Conservation (phyloP, 2,888 invertebrate genomes). For the Diaperis boleti region DNA sequence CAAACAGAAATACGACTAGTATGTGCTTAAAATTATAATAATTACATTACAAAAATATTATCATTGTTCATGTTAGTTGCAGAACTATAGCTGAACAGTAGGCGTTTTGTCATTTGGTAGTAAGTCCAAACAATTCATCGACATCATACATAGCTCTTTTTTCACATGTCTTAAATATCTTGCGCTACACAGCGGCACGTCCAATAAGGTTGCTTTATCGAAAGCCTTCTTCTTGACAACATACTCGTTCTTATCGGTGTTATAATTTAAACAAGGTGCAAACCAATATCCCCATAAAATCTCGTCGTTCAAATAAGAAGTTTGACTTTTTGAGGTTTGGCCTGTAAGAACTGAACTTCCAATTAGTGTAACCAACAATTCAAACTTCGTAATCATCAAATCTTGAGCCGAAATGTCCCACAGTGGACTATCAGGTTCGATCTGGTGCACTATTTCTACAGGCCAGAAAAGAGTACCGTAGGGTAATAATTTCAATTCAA, state of each 20-base stretch:
- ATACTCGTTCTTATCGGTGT: constrained; percentile 71
- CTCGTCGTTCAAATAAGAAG: constrained; percentile 82
- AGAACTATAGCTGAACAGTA: background rate
- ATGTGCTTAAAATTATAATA: too few species aligned
- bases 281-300: constrained; percentile 87
- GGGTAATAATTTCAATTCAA: constrained; percentile 74
- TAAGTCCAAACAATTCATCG: constrained; percentile 25
- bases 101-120: background rate
- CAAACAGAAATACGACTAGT: too few species aligned
- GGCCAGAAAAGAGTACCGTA: constrained; percentile 83
- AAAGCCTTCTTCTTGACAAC: constrained; percentile 73
- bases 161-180: too few species aligned
- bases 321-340: constrained; percentile 76
- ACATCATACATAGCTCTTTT: too few species aligned
- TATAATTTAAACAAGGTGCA: constrained; percentile 67
- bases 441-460: constrained; percentile 83
- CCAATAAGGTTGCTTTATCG: constrained; percentile 73
- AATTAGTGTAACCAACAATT: constrained; percentile 83
- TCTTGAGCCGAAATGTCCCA: constrained; percentile 81
- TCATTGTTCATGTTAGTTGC: background rate
- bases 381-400: constrained; percentile 77
- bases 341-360: constrained; percentile 84
- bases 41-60: background rate
- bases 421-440: constrained; percentile 81
- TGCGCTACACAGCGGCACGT: constrained; percentile 86